Evolutionary conservation across 2,113 vertebrate genomes (phyloP).

Genomic region (Pithys albifrons): DNA sequence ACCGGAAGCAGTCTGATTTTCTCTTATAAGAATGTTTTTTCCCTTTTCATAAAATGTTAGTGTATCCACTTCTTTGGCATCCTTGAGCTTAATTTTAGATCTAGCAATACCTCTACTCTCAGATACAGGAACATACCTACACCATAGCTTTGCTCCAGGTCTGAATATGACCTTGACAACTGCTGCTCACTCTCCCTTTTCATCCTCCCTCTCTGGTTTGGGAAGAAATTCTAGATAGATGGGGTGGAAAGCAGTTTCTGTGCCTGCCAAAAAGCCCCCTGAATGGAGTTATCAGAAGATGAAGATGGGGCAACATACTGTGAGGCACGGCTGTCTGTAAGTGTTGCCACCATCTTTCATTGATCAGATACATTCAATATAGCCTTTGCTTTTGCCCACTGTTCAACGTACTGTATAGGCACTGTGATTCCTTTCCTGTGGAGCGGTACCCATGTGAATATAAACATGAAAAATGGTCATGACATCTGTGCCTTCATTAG

Average conservation of each 20-base stretch:
- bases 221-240: not conserved
- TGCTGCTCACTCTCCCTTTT: not conserved
- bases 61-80: not conserved
- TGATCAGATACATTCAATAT: not conserved
- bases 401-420: not conserved
- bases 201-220: not conserved
- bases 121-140: not conserved
- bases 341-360: not conserved
- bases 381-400: not conserved
- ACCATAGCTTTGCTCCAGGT: not conserved
- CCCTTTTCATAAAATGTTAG: not conserved
- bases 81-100: not conserved
- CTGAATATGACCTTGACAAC: not conserved
- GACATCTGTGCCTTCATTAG: rapidly evolving
- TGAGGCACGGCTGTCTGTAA: rapidly evolving
- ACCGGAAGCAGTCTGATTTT: not conserved
- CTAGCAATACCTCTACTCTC: not conserved
- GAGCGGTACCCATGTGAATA: not conserved
- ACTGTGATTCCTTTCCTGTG: not conserved
- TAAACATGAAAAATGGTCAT: not conserved
- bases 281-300: rapidly evolving
- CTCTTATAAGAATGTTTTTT: not conserved
- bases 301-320: not conserved
- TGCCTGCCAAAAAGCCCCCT: not conserved
- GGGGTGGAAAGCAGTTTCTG: not conserved